Base-by-base conservation (phyloP, 2,113 vertebrate species). In the Phrynosoma platyrhinos region DNA sequence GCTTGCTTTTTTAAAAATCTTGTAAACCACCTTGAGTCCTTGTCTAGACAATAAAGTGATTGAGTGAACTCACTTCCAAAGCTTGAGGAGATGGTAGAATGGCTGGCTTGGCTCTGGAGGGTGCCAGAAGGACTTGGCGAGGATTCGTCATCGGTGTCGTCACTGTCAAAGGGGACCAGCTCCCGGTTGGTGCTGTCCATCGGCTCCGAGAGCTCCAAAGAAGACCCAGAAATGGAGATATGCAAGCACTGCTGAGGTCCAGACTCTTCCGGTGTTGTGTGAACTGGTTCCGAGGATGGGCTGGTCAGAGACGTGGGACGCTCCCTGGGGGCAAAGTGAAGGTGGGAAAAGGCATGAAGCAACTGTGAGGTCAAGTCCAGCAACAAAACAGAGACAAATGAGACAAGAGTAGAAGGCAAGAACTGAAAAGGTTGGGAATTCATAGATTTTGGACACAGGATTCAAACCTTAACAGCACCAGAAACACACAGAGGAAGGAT, bases 41-140 rank as follows among this genome's bases (percentile, higher is more conserved):
- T 47, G 47, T 7, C 47, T 47, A 47, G 47, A 6, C 47, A 12
- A 62, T 62, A 14, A 62, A 62, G 58, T 3, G 58, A 62, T 16
- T 14, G 58, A 62, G 12, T 16, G 4, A 14, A 98, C 98, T 98
- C 92, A 99, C 99, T 99, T 94, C 98, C 98, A 0, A 98, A 99
- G 96, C 97, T 98, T 91, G 99, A 99, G 27, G 98, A 99, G 94
- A 99, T 98, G 95, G 98, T 99, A 90, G 99, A 99, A 86, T 98
- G 98, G 94, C 98, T 99, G 92, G 99, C 98, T 91, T 99, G 98
- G 94, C 99, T 99, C 96, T 99, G 98, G 78, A 99, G 97, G 0
- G 99, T 99, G 52, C 98, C 98, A 0, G 99, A 99, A 23, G 99
- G 99, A 52, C 99, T 99, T 23, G 98, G 99, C 0, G 99, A 99